phyloP scores from a whole-genome alignment of 2,113 vertebrate genomes.

The Marcusenius ussheri region DNA sequence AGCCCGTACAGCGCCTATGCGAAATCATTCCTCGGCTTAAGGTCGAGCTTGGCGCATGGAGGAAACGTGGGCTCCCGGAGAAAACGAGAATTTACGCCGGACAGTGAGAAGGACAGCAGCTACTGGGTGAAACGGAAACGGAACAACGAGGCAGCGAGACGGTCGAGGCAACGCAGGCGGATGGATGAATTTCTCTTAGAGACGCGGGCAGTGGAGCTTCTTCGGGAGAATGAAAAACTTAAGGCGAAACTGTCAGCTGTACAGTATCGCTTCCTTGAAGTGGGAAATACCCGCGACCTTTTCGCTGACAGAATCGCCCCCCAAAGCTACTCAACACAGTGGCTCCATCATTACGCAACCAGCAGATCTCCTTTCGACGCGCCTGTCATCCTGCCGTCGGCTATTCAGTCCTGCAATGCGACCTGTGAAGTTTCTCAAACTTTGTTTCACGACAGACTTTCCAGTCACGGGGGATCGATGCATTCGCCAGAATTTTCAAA shows the following conservation, averaged over 20 bases:
- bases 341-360: background rate
- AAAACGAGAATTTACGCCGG: slow-evolving; percentile 42
- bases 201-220: slow-evolving; percentile 39
- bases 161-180: slow-evolving; percentile 48
- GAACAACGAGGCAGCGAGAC: slow-evolving; percentile 52
- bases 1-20: slow-evolving; percentile 3
- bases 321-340: background rate
- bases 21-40: slow-evolving; percentile 23
- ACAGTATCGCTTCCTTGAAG: background rate
- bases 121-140: slow-evolving; percentile 50
- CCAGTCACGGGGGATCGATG: background rate
- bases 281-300: background rate
- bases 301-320: background rate
- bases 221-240: slow-evolving; percentile 46
- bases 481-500: background rate
- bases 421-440: background rate
- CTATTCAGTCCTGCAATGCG: background rate
- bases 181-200: slow-evolving; percentile 44
- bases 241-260: slow-evolving; percentile 41
- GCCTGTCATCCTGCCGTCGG: background rate
- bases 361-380: background rate
- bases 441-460: background rate
- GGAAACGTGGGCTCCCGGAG: slow-evolving; percentile 23
- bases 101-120: slow-evolving; percentile 38
- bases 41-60: background rate